phyloP scores from a whole-genome alignment of 2,888 invertebrate genomes.

The Amphimallon solstitiale region DNA sequence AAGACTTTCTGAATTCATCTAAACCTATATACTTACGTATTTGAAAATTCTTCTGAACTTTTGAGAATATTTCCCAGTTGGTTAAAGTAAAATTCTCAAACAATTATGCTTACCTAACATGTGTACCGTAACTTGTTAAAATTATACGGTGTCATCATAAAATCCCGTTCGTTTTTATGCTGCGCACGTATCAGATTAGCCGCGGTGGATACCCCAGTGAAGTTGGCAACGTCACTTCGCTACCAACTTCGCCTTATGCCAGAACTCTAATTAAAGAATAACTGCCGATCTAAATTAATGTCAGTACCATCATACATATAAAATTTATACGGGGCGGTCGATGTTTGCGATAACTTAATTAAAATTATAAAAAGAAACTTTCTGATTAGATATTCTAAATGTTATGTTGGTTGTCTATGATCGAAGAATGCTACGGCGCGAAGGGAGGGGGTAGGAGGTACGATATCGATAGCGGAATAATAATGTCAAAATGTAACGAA shows the following conservation, averaged over 20 bases:
- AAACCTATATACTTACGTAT: too few relatives aligned
- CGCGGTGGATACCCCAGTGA: constrained; percentile 46
- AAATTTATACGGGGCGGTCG: constrained; percentile 4
- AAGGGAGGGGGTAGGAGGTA: too few relatives aligned
- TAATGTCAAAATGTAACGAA: background rate
- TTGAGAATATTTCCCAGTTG: too few relatives aligned
- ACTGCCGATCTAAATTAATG: constrained; percentile 40
- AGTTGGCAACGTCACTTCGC: constrained; percentile 38
- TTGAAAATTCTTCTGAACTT: too few relatives aligned
- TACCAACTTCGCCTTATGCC: constrained; percentile 36
- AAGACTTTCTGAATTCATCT: too few relatives aligned
- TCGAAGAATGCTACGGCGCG: too few relatives aligned
- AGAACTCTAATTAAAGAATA: constrained; percentile 40
- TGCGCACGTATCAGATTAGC: constrained; percentile 59
- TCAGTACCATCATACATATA: constrained; percentile 32
- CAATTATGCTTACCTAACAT: too few relatives aligned
- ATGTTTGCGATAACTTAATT: constrained; percentile 1
- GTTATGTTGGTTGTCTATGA: background rate
- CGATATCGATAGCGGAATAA: background rate
- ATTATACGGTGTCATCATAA: constrained; percentile 57
- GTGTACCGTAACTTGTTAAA: constrained; percentile 40
- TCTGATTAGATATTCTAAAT: background rate
- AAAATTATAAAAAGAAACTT: background rate
- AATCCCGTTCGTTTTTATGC: constrained; percentile 54
- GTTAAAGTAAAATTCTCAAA: too few relatives aligned